Conservation (phyloP, 2,888 invertebrate species). For the Silvanus unidentatus region DNA sequence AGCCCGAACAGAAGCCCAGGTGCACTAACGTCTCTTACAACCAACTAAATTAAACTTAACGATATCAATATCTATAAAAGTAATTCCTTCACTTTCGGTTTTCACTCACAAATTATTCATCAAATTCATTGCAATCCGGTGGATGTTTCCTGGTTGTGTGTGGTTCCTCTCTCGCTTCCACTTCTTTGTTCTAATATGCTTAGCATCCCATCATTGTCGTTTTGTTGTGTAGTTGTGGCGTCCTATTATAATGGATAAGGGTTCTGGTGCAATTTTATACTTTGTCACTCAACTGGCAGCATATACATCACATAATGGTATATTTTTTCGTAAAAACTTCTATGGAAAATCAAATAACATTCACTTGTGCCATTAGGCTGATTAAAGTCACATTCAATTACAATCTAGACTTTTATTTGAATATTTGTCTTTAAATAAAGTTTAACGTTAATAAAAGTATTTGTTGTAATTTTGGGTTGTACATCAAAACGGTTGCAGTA, state of each 20-base stretch:
- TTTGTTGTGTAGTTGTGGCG: too few species aligned
- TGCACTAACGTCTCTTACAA: constrained; percentile 38
- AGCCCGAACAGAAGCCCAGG: constrained; percentile 33
- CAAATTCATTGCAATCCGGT: constrained; percentile 15
- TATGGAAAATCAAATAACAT: not conserved
- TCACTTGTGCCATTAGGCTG: not conserved
- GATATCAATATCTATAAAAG: constrained; percentile 43
- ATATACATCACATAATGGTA: constrained; percentile 1
- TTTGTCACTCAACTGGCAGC: constrained; percentile 3
- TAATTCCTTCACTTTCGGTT: constrained; percentile 41
- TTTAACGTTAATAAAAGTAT: too few species aligned
- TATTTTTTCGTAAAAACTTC: too few species aligned
- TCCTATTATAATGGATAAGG: constrained; percentile 14
- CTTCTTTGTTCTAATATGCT: too few species aligned
- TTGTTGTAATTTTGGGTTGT: too few species aligned
- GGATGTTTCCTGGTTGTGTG: too few species aligned
- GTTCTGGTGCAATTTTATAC: constrained; percentile 8
- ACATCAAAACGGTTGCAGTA: too few species aligned
- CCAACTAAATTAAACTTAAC: constrained; percentile 40
- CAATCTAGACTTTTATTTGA: too few species aligned
- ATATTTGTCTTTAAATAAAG: too few species aligned
- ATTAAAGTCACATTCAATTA: not conserved
- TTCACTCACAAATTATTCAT: constrained; percentile 30
- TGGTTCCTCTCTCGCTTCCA: too few species aligned
- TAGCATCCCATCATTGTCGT: too few species aligned